These are phyloP conservation scores for Zapus hudsonius DNA, from an alignment of 2,113 vertebrate genomes.

Conservation along the genomic window DNA sequence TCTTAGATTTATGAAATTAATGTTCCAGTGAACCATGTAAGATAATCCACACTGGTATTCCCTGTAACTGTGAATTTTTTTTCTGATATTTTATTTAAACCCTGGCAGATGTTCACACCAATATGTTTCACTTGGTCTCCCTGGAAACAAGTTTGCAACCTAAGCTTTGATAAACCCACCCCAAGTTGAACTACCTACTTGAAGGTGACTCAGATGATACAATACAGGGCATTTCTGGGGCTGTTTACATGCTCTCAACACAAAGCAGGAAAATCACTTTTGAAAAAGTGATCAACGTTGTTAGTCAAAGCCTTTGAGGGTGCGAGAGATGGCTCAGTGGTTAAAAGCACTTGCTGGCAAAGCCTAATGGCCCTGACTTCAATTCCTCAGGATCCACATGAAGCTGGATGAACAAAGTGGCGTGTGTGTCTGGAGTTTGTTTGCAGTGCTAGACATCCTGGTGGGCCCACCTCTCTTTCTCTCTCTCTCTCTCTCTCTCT, in stretches of 20 bases:
- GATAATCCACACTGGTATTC: background rate
- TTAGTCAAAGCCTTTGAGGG: background rate
- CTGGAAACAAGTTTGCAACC: background rate
- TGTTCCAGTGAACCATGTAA: background rate
- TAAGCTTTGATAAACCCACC: background rate
- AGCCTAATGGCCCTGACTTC: too few species aligned
- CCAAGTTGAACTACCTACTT: background rate
- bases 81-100: background rate
- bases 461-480: too few species aligned
- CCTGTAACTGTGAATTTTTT: background rate
- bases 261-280: background rate
- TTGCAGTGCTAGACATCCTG: too few species aligned
- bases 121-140: constrained; percentile 1
- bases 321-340: too few species aligned
- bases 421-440: too few species aligned
- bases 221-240: background rate
- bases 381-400: too few species aligned
- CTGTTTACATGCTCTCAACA: background rate
- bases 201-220: background rate
- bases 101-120: background rate
- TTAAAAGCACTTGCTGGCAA: too few species aligned
- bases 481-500: too few species aligned
- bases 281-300: background rate
- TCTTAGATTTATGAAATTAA: constrained; percentile 2
- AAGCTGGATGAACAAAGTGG: too few species aligned